Percentiles rank a stretch among this genome's conserved stretches.
These are phyloP conservation scores for Blomia tropicalis DNA, from an alignment of 2,888 invertebrate species.

Conservation along the genomic window DNA sequence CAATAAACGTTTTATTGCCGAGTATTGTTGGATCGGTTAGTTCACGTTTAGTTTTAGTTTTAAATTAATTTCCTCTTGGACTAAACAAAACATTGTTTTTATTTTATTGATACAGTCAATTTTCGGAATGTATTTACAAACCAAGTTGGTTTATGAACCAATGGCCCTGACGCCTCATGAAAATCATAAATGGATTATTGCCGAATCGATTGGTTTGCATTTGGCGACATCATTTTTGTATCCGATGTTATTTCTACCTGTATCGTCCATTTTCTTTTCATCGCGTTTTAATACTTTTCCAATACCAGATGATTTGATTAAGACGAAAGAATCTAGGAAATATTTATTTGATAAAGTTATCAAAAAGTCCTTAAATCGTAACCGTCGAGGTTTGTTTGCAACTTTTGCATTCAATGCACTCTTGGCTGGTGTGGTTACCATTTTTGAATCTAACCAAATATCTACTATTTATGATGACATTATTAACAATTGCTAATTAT, in stretches of 20 bases:
- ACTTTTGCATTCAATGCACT: not conserved
- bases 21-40: not conserved
- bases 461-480: not conserved
- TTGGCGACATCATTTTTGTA: not conserved
- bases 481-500: too few relatives aligned
- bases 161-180: not conserved
- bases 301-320: not conserved
- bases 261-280: not conserved
- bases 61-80: not conserved
- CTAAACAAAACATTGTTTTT: not conserved
- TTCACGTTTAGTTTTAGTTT: not conserved
- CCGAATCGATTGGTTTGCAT: not conserved
- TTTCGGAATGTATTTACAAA: not conserved
- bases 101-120: constrained; percentile 3
- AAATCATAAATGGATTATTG: not conserved
- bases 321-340: not conserved
- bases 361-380: not conserved
- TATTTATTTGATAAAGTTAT: not conserved
- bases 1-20: not conserved
- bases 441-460: not conserved
- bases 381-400: not conserved
- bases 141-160: not conserved
- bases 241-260: not conserved
- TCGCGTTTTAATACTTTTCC: not conserved
- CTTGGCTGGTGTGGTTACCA: not conserved